Conservation (phyloP, 2,888 invertebrate species). For the Amphipyra tragopoginis region DNA sequence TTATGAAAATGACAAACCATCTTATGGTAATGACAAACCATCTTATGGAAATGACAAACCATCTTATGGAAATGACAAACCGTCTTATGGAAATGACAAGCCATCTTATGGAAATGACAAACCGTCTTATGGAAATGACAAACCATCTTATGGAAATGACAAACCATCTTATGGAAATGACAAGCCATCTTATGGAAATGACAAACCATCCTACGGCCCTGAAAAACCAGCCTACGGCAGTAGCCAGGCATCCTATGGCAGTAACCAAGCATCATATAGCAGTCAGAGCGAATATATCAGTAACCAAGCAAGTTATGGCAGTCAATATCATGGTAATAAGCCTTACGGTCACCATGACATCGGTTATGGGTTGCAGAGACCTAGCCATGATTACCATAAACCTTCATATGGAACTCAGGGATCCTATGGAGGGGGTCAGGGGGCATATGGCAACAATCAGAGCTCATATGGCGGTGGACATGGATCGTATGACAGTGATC, state of each 20-base stretch:
- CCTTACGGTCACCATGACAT: constrained; percentile 26
- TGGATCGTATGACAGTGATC: constrained; percentile 21
- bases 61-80: constrained; percentile 1
- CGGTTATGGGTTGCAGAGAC: constrained; percentile 43
- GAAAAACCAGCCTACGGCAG: constrained; percentile 28
- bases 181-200: constrained; percentile 48
- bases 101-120: constrained; percentile 3
- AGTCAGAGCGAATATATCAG: constrained; percentile 27
- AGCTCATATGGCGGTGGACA: constrained; percentile 33
- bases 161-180: constrained; percentile 44
- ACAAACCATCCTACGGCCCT: constrained; percentile 32
- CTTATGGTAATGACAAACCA: constrained; percentile 19
- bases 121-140: constrained; percentile 9
- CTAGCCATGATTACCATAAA: constrained; percentile 29
- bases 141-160: constrained; percentile 38
- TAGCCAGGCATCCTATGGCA: constrained; percentile 30
- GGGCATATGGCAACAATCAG: constrained; percentile 23
- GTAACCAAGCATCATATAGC: constrained; percentile 35
- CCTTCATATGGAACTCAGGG: constrained; percentile 30
- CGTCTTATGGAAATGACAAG: constrained; percentile 13
- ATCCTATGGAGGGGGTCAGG: constrained; percentile 31
- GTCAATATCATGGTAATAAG: constrained; percentile 21
- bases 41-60: constrained; percentile 7
- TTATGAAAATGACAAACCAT: constrained; percentile 28
- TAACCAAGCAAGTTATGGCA: constrained; percentile 39